Evolutionary conservation across 1,140 invertebrate species (phyloP).

Genomic region (Drosophila nikananu): DNA sequence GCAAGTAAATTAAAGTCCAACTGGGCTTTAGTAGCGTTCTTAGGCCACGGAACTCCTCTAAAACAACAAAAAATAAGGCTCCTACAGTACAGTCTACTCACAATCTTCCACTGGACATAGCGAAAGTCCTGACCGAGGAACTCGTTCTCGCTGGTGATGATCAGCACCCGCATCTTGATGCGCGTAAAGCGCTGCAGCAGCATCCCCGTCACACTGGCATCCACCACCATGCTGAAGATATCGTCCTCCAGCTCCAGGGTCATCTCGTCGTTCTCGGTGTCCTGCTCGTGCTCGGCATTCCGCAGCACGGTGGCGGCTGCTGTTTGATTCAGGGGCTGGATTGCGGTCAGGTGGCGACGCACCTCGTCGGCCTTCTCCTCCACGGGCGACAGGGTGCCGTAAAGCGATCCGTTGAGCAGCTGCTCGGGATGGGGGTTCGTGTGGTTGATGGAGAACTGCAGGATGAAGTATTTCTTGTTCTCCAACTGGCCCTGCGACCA

Average conservation of each 20-base stretch:
- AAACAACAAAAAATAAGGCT: constrained; percentile 10
- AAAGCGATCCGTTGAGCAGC: constrained; percentile 46
- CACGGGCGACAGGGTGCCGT: constrained; percentile 61
- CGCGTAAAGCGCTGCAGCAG: constrained; percentile 71
- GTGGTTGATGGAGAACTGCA: constrained; percentile 80
- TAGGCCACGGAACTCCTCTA: background rate
- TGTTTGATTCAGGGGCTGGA: constrained; percentile 59
- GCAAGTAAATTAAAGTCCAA: background rate
- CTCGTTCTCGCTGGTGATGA: constrained; percentile 80
- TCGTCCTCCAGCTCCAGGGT: constrained; percentile 73
- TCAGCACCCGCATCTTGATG: constrained; percentile 80
- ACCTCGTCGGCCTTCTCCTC: constrained; percentile 70
- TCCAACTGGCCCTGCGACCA: constrained; percentile 76
- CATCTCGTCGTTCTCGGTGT: constrained; percentile 65
- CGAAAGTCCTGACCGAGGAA: constrained; percentile 79
- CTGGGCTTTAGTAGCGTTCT: constrained; percentile 1
- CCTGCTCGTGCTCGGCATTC: constrained; percentile 64
- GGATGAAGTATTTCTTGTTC: constrained; percentile 80
- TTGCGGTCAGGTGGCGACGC: constrained; percentile 57
- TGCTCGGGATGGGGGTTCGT: constrained; percentile 76
- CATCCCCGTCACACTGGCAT: constrained; percentile 78
- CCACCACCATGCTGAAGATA: constrained; percentile 74
- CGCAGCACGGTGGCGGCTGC: constrained; percentile 56
- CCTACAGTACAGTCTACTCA: constrained; percentile 82
- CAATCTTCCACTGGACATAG: constrained; percentile 85